These are phyloP conservation scores for Drosophila vallismaia DNA, from an alignment of 2,888 invertebrate species.

Conservation along the genomic window DNA sequence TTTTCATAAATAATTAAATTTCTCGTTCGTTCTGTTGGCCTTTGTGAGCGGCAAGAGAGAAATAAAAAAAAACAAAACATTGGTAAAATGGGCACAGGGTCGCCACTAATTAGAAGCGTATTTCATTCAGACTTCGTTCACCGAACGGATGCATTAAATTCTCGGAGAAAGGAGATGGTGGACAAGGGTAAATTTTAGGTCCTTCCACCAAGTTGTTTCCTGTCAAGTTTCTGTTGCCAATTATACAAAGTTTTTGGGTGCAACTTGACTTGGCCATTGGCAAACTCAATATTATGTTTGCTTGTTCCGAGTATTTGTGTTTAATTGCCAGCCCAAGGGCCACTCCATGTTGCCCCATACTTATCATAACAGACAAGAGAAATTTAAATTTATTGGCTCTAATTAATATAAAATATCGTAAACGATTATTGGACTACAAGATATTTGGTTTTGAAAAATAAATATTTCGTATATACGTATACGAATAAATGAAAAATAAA, in stretches of 20 bases:
- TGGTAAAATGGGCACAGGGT: slow-evolving; percentile 59
- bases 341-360: background rate
- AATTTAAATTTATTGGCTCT: background rate
- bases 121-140: slow-evolving; percentile 37
- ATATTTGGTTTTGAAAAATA: too few species aligned
- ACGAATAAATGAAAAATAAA: too few species aligned
- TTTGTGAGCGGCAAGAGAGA: slow-evolving; percentile 18
- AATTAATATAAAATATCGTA: too few species aligned
- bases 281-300: slow-evolving; percentile 9
- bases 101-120: slow-evolving; percentile 66
- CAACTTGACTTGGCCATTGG: slow-evolving; percentile 21
- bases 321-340: slow-evolving; percentile 2
- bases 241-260: slow-evolving; percentile 37
- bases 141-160: slow-evolving; percentile 61
- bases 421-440: too few species aligned
- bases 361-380: background rate
- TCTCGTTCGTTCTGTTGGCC: slow-evolving; percentile 38
- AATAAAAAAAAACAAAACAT: slow-evolving; percentile 11
- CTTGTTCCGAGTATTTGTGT: background rate
- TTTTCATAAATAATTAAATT: slow-evolving; percentile 77
- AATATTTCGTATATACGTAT: too few species aligned
- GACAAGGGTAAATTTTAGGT: slow-evolving; percentile 7
- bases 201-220: slow-evolving; percentile 23
- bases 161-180: slow-evolving; percentile 32
- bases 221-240: slow-evolving; percentile 41